phyloP scores from a whole-genome alignment of 2,888 invertebrate species.

The Syrista parreyssii region DNA sequence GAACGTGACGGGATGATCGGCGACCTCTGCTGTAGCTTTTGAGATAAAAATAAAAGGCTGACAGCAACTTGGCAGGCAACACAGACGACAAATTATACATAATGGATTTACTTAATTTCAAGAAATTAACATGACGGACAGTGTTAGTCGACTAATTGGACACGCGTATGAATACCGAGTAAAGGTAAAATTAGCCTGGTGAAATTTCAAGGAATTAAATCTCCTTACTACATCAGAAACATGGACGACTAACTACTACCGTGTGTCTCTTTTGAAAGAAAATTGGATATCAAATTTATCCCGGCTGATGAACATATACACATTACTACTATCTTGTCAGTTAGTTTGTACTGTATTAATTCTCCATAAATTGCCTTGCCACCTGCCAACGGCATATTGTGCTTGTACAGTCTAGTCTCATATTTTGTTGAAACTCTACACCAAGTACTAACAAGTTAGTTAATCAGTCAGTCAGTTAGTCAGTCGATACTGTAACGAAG shows the following conservation, averaged over 20 bases:
- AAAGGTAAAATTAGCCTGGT: neutral
- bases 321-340: neutral
- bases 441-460: neutral
- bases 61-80: neutral
- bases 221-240: neutral
- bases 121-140: neutral
- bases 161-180: neutral
- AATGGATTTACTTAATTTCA: neutral
- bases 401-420: neutral
- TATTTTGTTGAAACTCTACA: neutral
- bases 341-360: neutral
- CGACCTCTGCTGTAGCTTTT: neutral
- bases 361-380: neutral
- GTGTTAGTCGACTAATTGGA: neutral
- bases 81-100: neutral
- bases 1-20: neutral
- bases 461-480: neutral
- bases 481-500: neutral
- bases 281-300: neutral
- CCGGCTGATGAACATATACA: neutral
- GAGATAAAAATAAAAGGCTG: neutral
- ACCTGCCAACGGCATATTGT: neutral
- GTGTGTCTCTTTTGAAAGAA: neutral
- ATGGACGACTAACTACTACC: neutral
- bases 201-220: neutral